phyloP scores from a whole-genome alignment of 2,113 vertebrate species.

The Heterochromis multidens region DNA sequence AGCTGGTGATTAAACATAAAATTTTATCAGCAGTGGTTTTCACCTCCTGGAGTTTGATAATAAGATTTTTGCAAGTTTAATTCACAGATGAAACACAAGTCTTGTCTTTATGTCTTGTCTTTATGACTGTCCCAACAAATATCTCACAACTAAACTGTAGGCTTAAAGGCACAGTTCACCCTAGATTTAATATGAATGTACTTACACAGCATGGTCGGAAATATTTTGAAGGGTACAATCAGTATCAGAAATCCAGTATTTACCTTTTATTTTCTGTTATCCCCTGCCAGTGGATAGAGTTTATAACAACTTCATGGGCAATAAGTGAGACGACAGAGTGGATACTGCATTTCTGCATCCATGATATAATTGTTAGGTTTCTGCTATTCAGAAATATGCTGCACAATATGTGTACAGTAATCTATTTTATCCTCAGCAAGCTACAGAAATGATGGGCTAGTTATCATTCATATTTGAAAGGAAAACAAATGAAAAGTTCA shows the following conservation, averaged over 20 bases:
- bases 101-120: background rate
- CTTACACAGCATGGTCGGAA: background rate
- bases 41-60: background rate
- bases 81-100: background rate
- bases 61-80: background rate
- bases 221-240: background rate
- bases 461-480: background rate
- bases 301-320: background rate
- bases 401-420: background rate
- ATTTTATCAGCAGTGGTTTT: background rate
- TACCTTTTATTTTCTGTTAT: background rate
- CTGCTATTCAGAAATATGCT: background rate
- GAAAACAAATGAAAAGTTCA: background rate
- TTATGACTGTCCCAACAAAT: background rate
- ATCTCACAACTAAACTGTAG: background rate
- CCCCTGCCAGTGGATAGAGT: background rate
- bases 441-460: background rate
- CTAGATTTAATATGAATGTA: background rate
- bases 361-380: background rate
- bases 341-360: background rate
- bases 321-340: background rate
- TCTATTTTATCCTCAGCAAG: background rate
- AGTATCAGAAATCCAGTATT: background rate
- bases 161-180: conserved; percentile 3
- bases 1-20: background rate